phyloP scores from a whole-genome alignment of 2,888 invertebrate species.

The Hyles lineata region DNA sequence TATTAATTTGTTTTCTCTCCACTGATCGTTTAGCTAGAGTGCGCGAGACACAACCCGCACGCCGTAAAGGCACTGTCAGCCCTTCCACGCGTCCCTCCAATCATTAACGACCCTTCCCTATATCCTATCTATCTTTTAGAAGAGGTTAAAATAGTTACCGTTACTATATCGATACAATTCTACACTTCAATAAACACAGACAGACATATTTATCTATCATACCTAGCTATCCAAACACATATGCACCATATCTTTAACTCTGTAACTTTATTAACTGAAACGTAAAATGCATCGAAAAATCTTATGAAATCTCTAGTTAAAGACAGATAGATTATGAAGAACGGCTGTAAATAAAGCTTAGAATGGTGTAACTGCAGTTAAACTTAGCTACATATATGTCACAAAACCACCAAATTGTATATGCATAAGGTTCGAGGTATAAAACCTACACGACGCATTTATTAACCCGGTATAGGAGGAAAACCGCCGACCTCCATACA shows the following conservation, averaged over 20 bases:
- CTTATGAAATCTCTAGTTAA: no score
- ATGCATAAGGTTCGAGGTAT: constrained; percentile 6
- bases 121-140: no score
- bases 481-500: not conserved
- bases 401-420: constrained; percentile 19
- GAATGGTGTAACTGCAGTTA: constrained; percentile 17
- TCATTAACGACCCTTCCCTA: no score
- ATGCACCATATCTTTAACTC: no score
- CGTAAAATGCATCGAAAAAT: no score
- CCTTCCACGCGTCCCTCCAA: constrained; percentile 9
- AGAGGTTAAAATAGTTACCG: no score
- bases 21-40: constrained; percentile 47
- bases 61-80: not conserved
- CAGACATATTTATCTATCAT: no score
- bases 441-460: not conserved
- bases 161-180: no score
- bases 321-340: no score
- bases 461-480: not conserved
- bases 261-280: no score
- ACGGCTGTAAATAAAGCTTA: constrained; percentile 24
- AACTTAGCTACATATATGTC: not conserved
- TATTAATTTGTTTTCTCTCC: constrained; percentile 70
- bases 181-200: no score
- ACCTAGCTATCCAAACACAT: no score
- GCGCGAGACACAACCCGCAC: not conserved